Evolutionary conservation across 2,888 invertebrate genomes (phyloP), one percentile per base, ranked within the genome.

Genomic region (Cerastis rubricosa): DNA sequence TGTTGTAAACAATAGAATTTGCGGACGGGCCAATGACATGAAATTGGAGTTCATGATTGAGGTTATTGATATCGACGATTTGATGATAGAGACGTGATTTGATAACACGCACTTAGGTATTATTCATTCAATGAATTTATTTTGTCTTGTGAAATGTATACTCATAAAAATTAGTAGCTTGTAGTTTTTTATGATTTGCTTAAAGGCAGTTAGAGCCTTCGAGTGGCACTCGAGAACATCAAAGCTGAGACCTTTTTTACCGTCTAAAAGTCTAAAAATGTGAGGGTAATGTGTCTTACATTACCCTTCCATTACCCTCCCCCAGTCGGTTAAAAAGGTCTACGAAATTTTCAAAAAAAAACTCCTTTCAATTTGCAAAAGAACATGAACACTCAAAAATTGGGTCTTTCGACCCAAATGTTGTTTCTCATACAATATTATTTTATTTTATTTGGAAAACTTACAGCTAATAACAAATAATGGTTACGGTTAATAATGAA

Each of bases 1-100:
- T 29, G 22, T 47, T 57, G 40, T 59, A 54, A 74, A 84, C 76
- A 83, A 83, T 76, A 71, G 67, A 85, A 80, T 76, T 85, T 45
- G 71, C 70, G 47, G 25, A 63, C 40, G 71, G 73, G 54, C 65
- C 74, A 71, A 67, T 71, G 67, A 72, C 49, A 65, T 14, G 35
- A 14, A 54, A 84, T 68, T 70, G 25, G 76, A 72, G 63, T 59
- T 51, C 59, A 84, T 64, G 64, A 81, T 85, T 76, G 84, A 72
- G 84, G 84, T 70, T 40, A 69, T 69, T 69, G 64, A 71, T 65
- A 73, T 54, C 51, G n/a, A 0, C 22, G 57, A 71, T 68, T 66
- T 68, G 2, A 49, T 64, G 54, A 68, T 67, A 67, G 12, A 19
- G n/a, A 49, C 40, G 59, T 68, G 59, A 49, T 71, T 57, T 75